Evolutionary conservation across 2,113 vertebrate species (phyloP).

Genomic region (Boulengeromyrus knoepffleri): DNA sequence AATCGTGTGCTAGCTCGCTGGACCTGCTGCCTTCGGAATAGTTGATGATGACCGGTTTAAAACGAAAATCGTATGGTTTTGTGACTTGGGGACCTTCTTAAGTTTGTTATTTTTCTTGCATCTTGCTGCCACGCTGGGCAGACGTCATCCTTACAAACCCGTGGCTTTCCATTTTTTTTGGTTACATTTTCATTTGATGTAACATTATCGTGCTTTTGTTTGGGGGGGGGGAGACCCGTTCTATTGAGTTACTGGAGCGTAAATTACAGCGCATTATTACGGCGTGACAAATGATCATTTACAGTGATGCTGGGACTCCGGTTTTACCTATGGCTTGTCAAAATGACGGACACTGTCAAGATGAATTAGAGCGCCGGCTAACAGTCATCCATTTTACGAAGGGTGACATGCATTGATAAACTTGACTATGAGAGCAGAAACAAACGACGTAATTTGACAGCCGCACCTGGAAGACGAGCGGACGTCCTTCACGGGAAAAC

Average conservation of each 20-base stretch:
- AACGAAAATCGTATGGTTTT: constrained; percentile 9
- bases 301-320: constrained; percentile 1
- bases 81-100: constrained; percentile 25
- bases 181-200: constrained; percentile 23
- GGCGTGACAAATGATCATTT: constrained; percentile 13
- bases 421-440: constrained; percentile 45
- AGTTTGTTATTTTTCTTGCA: constrained; percentile 46
- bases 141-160: constrained; percentile 47
- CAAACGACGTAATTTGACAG: constrained; percentile 24
- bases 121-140: constrained; percentile 47
- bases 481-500: constrained; percentile 28
- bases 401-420: constrained; percentile 37
- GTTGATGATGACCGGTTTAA: constrained; percentile 9
- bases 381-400: constrained; percentile 19
- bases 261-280: background rate
- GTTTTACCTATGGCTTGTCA: background rate
- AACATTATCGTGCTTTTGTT: constrained; percentile 22
- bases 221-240: constrained; percentile 4
- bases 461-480: constrained; percentile 38
- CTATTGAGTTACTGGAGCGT: constrained; percentile 14
- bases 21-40: constrained; percentile 14
- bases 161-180: constrained; percentile 10
- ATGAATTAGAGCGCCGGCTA: constrained; percentile 3
- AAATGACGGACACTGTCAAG: constrained; percentile 22
- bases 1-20: constrained; percentile 16